phyloP scores from a whole-genome alignment of 2,888 invertebrate species.

The Notocelia uddmanniana region DNA sequence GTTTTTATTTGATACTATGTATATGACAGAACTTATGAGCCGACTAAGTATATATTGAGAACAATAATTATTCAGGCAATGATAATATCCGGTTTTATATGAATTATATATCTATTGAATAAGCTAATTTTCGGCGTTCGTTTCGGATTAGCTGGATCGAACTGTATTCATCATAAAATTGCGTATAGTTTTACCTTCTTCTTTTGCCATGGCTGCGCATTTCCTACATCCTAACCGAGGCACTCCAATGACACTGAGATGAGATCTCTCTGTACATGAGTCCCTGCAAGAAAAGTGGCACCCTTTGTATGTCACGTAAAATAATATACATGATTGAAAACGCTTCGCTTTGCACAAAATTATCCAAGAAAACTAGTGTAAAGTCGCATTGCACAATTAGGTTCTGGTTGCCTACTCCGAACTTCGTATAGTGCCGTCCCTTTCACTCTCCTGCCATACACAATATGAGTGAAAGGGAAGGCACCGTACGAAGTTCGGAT shows the following conservation, averaged over 20 bases:
- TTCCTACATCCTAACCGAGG: slow-evolving; percentile 88
- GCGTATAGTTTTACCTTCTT: slow-evolving; percentile 72
- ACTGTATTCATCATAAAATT: background rate
- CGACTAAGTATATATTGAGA: too few species aligned
- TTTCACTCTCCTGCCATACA: too few species aligned
- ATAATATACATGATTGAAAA: background rate
- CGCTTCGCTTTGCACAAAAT: background rate
- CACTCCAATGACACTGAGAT: slow-evolving; percentile 84
- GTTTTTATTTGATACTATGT: too few species aligned
- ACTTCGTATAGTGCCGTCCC: too few species aligned
- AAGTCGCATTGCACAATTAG: background rate
- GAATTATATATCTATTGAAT: too few species aligned
- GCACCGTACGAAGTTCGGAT: too few species aligned
- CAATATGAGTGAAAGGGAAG: too few species aligned
- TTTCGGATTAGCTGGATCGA: background rate
- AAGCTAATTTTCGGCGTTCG: background rate
- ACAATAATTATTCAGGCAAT: background rate
- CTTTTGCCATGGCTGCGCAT: slow-evolving; percentile 84
- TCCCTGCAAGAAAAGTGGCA: slow-evolving; percentile 63
- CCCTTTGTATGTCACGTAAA: background rate
- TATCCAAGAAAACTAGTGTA: background rate
- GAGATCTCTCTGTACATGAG: slow-evolving; percentile 80
- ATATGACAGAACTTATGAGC: too few species aligned
- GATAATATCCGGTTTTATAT: background rate
- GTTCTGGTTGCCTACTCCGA: too few species aligned